Conservation (phyloP, 2,797 vertebrate genomes). For the Babyrousa celebensis region DNA sequence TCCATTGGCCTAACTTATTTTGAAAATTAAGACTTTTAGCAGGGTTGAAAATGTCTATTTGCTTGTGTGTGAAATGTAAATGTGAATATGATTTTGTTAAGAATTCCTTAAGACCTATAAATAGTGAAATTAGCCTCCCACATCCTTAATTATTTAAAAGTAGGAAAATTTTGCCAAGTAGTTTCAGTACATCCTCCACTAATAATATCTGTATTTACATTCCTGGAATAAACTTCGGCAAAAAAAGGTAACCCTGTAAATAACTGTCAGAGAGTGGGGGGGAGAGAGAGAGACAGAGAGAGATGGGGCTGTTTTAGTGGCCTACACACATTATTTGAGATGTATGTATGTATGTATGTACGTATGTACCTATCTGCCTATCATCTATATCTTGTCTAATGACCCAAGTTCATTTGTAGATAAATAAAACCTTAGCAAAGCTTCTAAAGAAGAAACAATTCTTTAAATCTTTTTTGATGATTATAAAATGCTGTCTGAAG, state of each 20-base stretch:
- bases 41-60: conserved; percentile 25
- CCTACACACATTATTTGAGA: not conserved
- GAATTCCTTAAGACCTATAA: conserved; percentile 13
- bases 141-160: conserved; percentile 9
- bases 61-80: not conserved
- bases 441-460: not conserved
- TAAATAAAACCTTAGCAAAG: not conserved
- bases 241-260: not conserved
- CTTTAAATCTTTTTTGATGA: conserved; percentile 21
- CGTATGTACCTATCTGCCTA: not conserved
- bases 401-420: not conserved
- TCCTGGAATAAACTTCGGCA: not conserved
- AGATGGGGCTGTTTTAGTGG: not conserved
- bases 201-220: not conserved
- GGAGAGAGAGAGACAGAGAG: not conserved
- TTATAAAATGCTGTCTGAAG: conserved; percentile 1
- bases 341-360: not conserved
- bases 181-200: not conserved
- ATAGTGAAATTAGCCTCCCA: not conserved
- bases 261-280: not conserved
- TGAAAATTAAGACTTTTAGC: not conserved
- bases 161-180: not conserved
- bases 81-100: conserved; percentile 23
- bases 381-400: not conserved
- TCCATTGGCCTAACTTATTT: conserved; percentile 11